These are phyloP conservation scores for Planococcus citri DNA, from an alignment of 1,140 invertebrate genomes.

Conservation along the genomic window DNA sequence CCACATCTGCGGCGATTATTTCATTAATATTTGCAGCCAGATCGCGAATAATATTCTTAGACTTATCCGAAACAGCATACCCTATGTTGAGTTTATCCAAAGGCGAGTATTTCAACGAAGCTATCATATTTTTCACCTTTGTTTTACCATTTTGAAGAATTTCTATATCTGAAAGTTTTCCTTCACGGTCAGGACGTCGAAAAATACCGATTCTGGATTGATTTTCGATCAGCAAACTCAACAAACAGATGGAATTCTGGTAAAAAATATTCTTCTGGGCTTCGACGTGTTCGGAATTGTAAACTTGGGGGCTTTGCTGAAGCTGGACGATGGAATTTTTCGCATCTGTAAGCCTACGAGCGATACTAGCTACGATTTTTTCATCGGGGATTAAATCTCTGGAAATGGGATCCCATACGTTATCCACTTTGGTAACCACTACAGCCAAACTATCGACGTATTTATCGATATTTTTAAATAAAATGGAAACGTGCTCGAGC, in stretches of 20 bases:
- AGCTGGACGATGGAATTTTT: no score
- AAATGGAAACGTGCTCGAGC: conserved; percentile 15
- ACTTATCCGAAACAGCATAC: conserved; percentile 23
- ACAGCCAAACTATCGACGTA: conserved; percentile 23
- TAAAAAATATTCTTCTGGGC: no score
- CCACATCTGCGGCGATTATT: background rate
- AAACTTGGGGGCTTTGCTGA: no score
- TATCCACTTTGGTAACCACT: conserved; percentile 27
- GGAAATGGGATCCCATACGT: background rate
- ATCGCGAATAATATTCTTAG: background rate
- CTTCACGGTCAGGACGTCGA: background rate
- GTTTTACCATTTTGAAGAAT: conserved; percentile 2
- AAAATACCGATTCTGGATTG: conserved; percentile 16
- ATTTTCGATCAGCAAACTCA: no score
- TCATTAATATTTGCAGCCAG: background rate
- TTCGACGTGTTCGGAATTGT: background rate
- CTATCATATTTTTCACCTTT: background rate
- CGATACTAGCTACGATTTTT: no score
- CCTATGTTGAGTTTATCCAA: conserved; percentile 20
- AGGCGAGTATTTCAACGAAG: background rate
- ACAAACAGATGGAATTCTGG: no score
- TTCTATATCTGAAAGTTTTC: background rate
- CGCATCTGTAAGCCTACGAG: no score
- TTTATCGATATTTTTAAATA: conserved; percentile 25
- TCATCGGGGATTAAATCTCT: no score